Base-by-base conservation (phyloP, 2,888 invertebrate genomes). In the Aporophyla lueneburgensis region DNA sequence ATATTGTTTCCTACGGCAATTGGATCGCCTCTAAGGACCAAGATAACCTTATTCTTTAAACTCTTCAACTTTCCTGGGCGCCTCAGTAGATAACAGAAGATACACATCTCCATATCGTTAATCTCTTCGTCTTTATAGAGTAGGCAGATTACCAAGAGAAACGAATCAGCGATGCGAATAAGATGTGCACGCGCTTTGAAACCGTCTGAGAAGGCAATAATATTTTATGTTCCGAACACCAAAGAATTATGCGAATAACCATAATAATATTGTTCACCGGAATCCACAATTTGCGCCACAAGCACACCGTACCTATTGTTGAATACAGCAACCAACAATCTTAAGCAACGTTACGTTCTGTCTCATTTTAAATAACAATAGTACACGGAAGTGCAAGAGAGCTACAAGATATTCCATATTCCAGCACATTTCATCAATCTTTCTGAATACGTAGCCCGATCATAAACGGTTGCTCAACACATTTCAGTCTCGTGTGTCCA, bases 401-500 rank as follows among this genome's bases (percentile, higher is more conserved):
- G 33, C 33, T 33, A 33, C 33, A 33, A 33, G 33, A 33, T 33
- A 46, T 58, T 27, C 33, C 61, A 58, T 54, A 70, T 56, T 40
- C 49, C 33, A 14, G 16, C 24, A 49, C 19, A 79, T 73, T 73
- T 58, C 33, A 71, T 74, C 72, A 68, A 79, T 80, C 59, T 69
- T 82, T 58, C 75, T 72, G 69, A 46, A 56, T 69, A 71, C 1
- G 33, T 70, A 78, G 61, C 51, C 9, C 27, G 33, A 62, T 81
- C 53, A 69, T 74, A 43, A 65, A 71, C 53, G 53, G 27, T 70
- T 43, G 88, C 77, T 90, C 86, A 82, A 51, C 76, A 84, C 81
- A 88, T 84, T 85, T 46, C 65, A 40, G 59, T 49, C 73, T 86
- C 86, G 87, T 91, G 65, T 89, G 85, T 89, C 78, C 54, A 27